phyloP scores from a whole-genome alignment of 35 echinoderm and acorn worm species.

The Eucidaris tribuloides region DNA sequence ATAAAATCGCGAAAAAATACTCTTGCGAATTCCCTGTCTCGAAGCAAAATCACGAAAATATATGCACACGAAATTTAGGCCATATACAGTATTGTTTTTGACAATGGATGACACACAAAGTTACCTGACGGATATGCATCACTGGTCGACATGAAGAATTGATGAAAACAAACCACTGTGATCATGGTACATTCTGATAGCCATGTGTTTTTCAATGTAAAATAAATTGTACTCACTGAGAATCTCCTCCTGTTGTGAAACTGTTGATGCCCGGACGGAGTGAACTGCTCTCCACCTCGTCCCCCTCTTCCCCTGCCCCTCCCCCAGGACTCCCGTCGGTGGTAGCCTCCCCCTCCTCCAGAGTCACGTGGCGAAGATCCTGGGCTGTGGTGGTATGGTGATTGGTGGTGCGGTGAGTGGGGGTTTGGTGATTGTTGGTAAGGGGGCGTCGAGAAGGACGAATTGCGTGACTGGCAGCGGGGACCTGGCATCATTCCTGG shows the following conservation, averaged over 20 bases:
- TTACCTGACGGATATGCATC: too few relatives aligned
- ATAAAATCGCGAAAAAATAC: too few relatives aligned
- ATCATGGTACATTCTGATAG: too few relatives aligned
- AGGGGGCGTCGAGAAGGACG: neutral
- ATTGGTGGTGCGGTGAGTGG: neutral
- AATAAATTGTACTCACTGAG: neutral
- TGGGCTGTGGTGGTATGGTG: constrained; percentile 6
- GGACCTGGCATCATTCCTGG: neutral
- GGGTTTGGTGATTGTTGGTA: constrained; percentile 8
- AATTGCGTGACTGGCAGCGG: neutral
- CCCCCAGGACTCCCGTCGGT: constrained; percentile 4
- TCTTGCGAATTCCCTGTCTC: too few relatives aligned
- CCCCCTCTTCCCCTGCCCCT: constrained; percentile 2
- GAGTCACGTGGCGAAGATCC: constrained; percentile 10
- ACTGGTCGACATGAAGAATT: too few relatives aligned
- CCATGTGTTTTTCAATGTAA: too few relatives aligned
- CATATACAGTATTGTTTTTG: too few relatives aligned
- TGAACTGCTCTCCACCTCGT: neutral
- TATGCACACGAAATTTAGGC: too few relatives aligned
- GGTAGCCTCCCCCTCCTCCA: constrained; percentile 2
- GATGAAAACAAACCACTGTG: too few relatives aligned
- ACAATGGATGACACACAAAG: too few relatives aligned
- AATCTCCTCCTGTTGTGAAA: constrained; percentile 23
- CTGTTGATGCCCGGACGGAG: constrained; percentile 1
- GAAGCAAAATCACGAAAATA: too few relatives aligned